phyloP scores from a whole-genome alignment of 2,888 invertebrate species.

The Aspidapion aeneum region DNA sequence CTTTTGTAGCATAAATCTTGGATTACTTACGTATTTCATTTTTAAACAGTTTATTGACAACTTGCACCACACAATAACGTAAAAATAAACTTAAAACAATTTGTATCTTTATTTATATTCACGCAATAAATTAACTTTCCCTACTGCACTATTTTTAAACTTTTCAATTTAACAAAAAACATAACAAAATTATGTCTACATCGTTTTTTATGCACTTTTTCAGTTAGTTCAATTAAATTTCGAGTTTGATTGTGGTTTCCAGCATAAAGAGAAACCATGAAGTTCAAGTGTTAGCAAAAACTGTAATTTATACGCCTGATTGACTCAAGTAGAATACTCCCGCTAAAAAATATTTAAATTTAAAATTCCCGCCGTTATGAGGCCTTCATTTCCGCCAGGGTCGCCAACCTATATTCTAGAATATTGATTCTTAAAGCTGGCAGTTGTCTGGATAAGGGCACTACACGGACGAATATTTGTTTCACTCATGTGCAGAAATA shows the following conservation, averaged over 20 bases:
- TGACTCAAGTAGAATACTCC: no score
- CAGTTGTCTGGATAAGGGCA: no score
- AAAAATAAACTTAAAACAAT: no score
- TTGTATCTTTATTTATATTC: background rate
- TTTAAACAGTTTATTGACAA: no score
- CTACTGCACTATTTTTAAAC: background rate
- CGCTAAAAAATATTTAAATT: background rate
- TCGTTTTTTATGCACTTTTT: background rate
- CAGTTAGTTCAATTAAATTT: background rate
- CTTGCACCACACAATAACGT: no score
- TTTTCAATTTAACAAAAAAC: background rate
- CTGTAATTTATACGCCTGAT: background rate
- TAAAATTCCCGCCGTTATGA: constrained; percentile 10
- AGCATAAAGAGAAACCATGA: background rate
- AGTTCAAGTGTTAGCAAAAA: background rate
- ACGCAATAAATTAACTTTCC: background rate
- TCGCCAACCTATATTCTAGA: no score
- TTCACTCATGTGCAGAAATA: no score
- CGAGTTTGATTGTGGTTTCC: background rate
- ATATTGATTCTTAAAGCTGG: no score
- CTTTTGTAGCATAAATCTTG: no score
- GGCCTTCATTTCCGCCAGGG: constrained; percentile 9
- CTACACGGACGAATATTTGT: no score
- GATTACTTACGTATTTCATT: constrained; percentile 30
- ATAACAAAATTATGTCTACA: background rate